phyloP scores from a whole-genome alignment of 2,797 vertebrate genomes.

The Coilia nasus region DNA sequence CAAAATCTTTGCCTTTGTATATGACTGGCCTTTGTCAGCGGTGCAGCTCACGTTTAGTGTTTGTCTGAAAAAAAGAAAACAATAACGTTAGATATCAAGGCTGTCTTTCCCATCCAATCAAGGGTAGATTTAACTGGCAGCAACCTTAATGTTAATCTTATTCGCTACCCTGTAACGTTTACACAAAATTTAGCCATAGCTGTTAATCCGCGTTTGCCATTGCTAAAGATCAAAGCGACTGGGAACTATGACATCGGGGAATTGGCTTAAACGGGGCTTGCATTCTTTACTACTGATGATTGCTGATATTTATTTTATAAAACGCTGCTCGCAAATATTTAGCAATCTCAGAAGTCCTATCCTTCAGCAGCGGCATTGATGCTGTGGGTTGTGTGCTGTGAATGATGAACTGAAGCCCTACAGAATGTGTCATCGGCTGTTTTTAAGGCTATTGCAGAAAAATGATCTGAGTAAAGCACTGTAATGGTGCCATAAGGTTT shows the following conservation, averaged over 20 bases:
- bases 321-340: background rate
- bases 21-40: background rate
- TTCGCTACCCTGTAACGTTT: background rate
- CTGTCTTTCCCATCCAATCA: background rate
- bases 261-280: background rate
- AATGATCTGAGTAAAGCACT: no score
- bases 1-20: background rate
- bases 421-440: no score
- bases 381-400: background rate
- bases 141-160: background rate
- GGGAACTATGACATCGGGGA: background rate
- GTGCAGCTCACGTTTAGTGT: background rate
- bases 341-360: constrained; percentile 11
- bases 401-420: no score
- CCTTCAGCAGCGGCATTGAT: background rate
- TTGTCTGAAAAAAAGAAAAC: background rate
- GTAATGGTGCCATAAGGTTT: no score
- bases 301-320: background rate
- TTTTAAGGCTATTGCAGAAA: no score
- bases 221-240: background rate
- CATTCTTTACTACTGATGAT: background rate
- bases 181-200: background rate
- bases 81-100: background rate
- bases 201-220: constrained; percentile 10
- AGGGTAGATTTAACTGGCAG: background rate